Percentiles rank a stretch among this genome's conserved stretches.
Conservation (phyloP, 92 coral and sea anemone species). For the Zoanthus solanderi region DNA sequence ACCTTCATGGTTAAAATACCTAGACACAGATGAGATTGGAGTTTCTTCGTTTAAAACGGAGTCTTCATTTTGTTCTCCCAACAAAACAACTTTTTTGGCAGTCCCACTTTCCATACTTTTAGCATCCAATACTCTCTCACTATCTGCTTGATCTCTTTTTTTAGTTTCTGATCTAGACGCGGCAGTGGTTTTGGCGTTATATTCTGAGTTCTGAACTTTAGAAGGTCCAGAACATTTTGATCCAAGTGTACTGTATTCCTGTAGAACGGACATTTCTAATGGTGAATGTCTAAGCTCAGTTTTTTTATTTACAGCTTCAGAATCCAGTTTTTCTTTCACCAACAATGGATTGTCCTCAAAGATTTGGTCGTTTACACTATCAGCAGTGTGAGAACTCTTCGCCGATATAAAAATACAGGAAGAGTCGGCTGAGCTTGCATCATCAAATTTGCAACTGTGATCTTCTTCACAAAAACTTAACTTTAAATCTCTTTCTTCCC, state of each 20-base stretch:
- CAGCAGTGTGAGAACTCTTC: background rate
- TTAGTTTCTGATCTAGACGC: background rate
- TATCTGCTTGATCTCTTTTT: background rate
- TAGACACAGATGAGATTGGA: constrained; percentile 14
- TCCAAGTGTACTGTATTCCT: background rate
- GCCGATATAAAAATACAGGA: background rate
- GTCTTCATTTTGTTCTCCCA: background rate
- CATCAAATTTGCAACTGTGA: background rate
- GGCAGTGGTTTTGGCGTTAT: background rate
- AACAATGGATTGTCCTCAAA: background rate
- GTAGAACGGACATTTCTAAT: background rate
- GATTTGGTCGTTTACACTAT: background rate
- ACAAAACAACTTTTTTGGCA: background rate
- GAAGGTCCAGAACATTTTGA: background rate
- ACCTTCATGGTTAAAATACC: background rate
- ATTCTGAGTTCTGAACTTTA: background rate
- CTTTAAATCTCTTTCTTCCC: background rate
- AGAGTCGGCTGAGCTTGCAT: background rate
- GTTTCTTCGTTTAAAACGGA: background rate
- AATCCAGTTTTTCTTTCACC: background rate
- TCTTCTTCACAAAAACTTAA: background rate
- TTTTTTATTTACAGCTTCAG: background rate
- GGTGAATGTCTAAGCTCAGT: background rate
- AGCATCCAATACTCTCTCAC: background rate
- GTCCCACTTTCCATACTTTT: background rate